phyloP scores from a whole-genome alignment of 2,888 invertebrate genomes.

The Nymphalis polychloros region DNA sequence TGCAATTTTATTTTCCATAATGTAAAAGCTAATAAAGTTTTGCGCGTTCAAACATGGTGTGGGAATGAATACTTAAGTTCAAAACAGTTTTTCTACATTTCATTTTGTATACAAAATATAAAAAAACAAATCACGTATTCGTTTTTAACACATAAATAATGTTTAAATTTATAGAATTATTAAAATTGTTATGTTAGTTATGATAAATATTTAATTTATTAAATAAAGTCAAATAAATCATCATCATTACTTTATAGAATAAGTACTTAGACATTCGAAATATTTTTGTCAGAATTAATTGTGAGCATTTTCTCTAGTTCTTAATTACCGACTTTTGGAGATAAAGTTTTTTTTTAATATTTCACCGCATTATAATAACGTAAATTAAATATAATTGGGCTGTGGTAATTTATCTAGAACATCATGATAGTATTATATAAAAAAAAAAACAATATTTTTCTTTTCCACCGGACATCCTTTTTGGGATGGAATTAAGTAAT shows the following conservation, averaged over 20 bases:
- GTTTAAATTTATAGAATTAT: not conserved
- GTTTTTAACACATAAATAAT: too few species aligned
- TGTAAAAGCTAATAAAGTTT: too few species aligned
- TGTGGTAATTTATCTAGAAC: constrained; percentile 38
- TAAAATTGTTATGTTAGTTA: not conserved
- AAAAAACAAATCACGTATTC: too few species aligned
- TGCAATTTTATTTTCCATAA: too few species aligned
- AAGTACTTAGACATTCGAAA: constrained; percentile 15
- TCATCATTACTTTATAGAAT: not conserved
- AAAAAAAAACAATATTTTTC: constrained; percentile 31
- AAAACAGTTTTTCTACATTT: not conserved
- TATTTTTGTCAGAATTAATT: constrained; percentile 17
- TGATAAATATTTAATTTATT: not conserved
- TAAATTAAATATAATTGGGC: constrained; percentile 37
- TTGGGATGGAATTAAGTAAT: constrained; percentile 41
- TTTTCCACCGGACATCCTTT: constrained; percentile 34
- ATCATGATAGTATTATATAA: constrained; percentile 28
- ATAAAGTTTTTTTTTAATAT: constrained; percentile 1
- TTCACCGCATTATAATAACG: constrained; percentile 29
- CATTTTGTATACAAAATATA: not conserved
- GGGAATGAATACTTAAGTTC: not conserved
- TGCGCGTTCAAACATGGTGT: too few species aligned
- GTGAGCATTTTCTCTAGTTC: constrained; percentile 13
- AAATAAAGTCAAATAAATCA: not conserved
- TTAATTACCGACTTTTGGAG: constrained; percentile 23